Evolutionary conservation across 2,888 invertebrate species (phyloP).

Genomic region (Sericinus montela): DNA sequence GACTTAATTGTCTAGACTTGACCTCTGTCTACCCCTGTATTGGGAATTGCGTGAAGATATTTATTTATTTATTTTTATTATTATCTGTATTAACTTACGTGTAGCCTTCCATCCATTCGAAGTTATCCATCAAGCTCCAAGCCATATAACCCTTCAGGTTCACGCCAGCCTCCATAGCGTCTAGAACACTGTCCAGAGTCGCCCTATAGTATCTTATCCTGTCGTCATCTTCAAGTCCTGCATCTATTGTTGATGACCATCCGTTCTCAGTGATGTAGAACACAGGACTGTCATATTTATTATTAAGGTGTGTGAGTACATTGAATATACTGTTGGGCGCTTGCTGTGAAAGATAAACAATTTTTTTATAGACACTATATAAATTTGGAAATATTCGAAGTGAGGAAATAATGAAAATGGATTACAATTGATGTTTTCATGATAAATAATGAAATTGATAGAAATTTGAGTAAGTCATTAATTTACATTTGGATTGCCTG

Average conservation of each 20-base stretch:
- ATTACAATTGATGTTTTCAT: too few species aligned
- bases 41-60: too few species aligned
- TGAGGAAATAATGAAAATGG: too few species aligned
- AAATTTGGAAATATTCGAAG: too few species aligned
- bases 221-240: slow-evolving; percentile 59
- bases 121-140: slow-evolving; percentile 83
- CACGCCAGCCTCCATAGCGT: slow-evolving; percentile 63
- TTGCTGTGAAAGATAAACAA: slow-evolving; percentile 37
- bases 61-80: too few species aligned
- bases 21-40: too few species aligned
- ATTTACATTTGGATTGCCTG: too few species aligned
- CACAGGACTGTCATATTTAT: slow-evolving; percentile 68
- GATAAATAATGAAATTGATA: too few species aligned
- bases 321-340: slow-evolving; percentile 80
- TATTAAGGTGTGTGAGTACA: slow-evolving; percentile 66
- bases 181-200: slow-evolving; percentile 59
- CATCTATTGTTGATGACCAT: slow-evolving; percentile 50
- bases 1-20: too few species aligned
- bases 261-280: slow-evolving; percentile 82
- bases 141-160: slow-evolving; percentile 76
- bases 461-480: too few species aligned
- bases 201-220: slow-evolving; percentile 61
- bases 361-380: not conserved
- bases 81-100: slow-evolving; percentile 62
- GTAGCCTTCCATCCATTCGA: slow-evolving; percentile 81